Evolutionary conservation across 2,113 vertebrate species (phyloP), one percentile per base, ranked within the genome.

Genomic region (Ctenomys sociabilis): DNA sequence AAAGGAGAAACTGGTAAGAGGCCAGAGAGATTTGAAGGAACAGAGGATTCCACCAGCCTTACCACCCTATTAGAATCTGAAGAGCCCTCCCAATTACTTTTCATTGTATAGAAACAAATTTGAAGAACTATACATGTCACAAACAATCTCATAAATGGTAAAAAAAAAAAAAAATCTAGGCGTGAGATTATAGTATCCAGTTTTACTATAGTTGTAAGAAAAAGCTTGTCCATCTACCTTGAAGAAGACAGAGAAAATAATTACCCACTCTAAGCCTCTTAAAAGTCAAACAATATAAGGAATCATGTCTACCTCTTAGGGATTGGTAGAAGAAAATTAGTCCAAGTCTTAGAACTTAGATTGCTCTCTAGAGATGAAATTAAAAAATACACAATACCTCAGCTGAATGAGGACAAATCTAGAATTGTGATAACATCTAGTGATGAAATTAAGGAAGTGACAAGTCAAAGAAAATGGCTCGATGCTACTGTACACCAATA

Each of bases 221-320:
- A 5, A 82, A 28, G 40, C 0, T 75, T 24, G 19, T 57, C 54
- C 16, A 4, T 57, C 54, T 57, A 5, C 5, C 17, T 35, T 61
- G 43, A 94, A 73, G n/a, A 22, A 64, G 7, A 82, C 3, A 1
- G 1, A 37, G 14, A 21, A 64, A 87, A 80, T 7, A 57, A 5
- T 30, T 77, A 9, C 0, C 0, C 30, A n/a, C 7, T 30, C 85
- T 22, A 75, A 11, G 9, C 1, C 14, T 3, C 24, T 63, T 16
- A 75, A 43, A 26, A 6, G 10, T 0, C 7, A 73, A 94, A 3
- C 8, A 32, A 10, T 1, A 57, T 35, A 59, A 9, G 49, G 9
- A 66, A 1, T 17, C 19, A 35, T 4, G 35, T 12, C 1, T 73
- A 2, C 16, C 24, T 21, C 17, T 49, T 70, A 28, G 5, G n/a